Base-by-base conservation (phyloP, 2,797 vertebrate species). In the Neosilurus mollespiculum region DNA sequence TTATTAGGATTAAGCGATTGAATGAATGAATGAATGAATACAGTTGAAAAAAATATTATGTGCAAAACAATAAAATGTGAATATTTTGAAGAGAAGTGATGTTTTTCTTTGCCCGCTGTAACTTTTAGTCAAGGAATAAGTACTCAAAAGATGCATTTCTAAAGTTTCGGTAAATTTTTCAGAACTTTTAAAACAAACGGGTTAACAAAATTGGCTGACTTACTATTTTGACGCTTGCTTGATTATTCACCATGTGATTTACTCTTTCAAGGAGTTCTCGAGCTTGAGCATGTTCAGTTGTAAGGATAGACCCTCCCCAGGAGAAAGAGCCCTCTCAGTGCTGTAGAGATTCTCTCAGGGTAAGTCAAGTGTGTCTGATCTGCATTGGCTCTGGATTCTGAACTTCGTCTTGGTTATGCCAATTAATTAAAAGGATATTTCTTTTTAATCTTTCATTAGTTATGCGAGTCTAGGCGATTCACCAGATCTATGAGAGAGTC, bases 361-460 rank as follows among this genome's bases (percentile, higher is more conserved):
- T 30, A 34, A 22, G 18, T 24, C 37, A 78, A 49, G 37, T 10
- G 22, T 64, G 76, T 24, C 59, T 62, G 37, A 78, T 24, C 49
- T 1, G 58, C 34, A 58, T 0, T 22, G 73, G 54, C 73, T n/a
- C 56, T 59, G 54, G 5, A 24, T 62, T 77, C 75, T 49, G 58
- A 1, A 49, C 62, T 62, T 24, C 58, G 16, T 62, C 59, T 9
- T 43, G 12, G 11, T n/a, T 20, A 62, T 77, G 75, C 34, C 43
- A 61, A 77, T 77, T 61, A 77, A 58, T 5, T 43, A 43, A 77
- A 62, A 77, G 20, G 20, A 61, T 56, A 62, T 34, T 61, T 62
- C 22, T 77, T 34, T 77, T 77, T 34, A 77, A 30, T 62, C 11
- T 77, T 77, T 62, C 22, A 43, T 20, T 61, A 77, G 58, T 77